Evolutionary conservation across 2,888 invertebrate genomes (phyloP).

Genomic region (Tetragonisca angustula): DNA sequence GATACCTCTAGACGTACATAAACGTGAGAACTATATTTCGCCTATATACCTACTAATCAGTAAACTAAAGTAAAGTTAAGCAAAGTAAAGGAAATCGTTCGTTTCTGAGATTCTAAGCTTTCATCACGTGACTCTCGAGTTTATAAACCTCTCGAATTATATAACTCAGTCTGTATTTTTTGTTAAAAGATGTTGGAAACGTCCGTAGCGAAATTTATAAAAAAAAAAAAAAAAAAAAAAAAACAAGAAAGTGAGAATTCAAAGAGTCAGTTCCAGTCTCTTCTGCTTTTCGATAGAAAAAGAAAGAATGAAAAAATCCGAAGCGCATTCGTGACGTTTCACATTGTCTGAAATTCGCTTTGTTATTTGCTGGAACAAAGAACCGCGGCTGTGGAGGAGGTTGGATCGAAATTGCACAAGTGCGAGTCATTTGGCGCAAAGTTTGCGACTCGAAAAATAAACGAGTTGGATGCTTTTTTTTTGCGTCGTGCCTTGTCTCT

Average conservation of each 20-base stretch:
- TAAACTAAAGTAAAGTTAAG: too few species aligned
- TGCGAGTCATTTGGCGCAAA: constrained; percentile 28
- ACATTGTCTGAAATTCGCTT: constrained; percentile 48
- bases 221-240: background rate
- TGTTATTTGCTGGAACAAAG: constrained; percentile 43
- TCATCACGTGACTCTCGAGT: too few species aligned
- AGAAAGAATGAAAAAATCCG: constrained; percentile 1
- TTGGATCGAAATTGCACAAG: constrained; percentile 28
- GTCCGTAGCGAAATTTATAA: background rate
- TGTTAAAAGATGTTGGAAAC: background rate
- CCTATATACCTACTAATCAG: background rate
- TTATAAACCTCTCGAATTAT: too few species aligned
- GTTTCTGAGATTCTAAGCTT: too few species aligned
- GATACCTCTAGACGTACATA: background rate
- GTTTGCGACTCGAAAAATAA: background rate
- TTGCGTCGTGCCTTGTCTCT: constrained; percentile 10
- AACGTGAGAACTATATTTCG: background rate
- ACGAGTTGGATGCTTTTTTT: constrained; percentile 8
- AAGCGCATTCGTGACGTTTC: constrained; percentile 34
- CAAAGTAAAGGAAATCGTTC: too few species aligned
- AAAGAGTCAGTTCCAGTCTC: background rate
- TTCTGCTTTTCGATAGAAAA: background rate
- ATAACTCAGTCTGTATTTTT: too few species aligned
- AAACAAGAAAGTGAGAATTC: background rate
- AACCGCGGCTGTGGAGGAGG: background rate